Evolutionary conservation across 1,140 invertebrate species (phyloP).

Genomic region (Polyergus mexicanus): DNA sequence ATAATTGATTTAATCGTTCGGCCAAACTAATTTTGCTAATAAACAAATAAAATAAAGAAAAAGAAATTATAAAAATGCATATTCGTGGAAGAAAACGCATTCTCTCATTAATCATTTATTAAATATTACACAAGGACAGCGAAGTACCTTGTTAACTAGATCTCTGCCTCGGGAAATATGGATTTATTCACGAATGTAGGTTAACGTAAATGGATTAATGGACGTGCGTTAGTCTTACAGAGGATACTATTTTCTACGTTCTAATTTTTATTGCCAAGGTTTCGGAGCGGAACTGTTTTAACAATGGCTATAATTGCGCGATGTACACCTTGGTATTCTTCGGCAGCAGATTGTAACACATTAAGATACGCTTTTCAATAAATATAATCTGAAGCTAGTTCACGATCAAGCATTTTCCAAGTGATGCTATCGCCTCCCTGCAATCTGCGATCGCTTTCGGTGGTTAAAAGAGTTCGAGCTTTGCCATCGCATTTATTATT

Average conservation of each 20-base stretch:
- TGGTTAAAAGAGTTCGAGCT: neutral
- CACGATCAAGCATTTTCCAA: slow-evolving; percentile 6
- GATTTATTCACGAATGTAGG: slow-evolving; percentile 39
- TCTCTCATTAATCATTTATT: neutral
- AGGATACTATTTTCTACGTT: slow-evolving; percentile 46
- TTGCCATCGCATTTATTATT: neutral
- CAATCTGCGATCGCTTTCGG: neutral
- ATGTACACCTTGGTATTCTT: slow-evolving; percentile 35
- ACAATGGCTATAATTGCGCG: slow-evolving; percentile 33
- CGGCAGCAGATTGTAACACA: slow-evolving; percentile 43
- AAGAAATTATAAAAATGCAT: slow-evolving; percentile 23
- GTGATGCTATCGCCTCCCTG: neutral
- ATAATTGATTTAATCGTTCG: slow-evolving; percentile 54
- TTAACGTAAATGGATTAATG: slow-evolving; percentile 48
- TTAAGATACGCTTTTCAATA: slow-evolving; percentile 24
- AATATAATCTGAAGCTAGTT: slow-evolving; percentile 19
- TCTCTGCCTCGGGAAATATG: neutral
- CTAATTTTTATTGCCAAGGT: slow-evolving; percentile 50
- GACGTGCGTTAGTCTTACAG: slow-evolving; percentile 14
- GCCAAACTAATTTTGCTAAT: neutral
- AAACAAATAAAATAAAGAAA: slow-evolving; percentile 18
- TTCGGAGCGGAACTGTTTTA: slow-evolving; percentile 60
- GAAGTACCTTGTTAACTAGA: neutral
- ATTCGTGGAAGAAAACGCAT: neutral
- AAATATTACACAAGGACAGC: neutral